Conservation (phyloP, 2,113 vertebrate genomes). For the Grantiella picta region DNA sequence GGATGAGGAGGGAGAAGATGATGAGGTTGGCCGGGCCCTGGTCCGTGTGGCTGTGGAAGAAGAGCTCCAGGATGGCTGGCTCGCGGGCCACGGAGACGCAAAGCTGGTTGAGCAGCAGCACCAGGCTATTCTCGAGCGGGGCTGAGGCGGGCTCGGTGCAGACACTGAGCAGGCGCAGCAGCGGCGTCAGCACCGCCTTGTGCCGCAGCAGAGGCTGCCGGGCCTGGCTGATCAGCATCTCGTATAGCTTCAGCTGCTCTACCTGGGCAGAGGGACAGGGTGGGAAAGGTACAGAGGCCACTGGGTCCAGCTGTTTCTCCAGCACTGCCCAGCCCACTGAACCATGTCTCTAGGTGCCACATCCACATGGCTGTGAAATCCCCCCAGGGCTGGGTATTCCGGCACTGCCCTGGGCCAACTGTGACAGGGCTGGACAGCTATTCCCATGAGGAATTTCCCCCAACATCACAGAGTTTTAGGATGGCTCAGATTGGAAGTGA, state of each 20-base stretch:
- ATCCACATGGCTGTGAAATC: background rate
- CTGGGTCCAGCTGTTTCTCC: background rate
- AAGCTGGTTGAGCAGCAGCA: constrained; percentile 92
- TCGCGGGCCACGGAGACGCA: constrained; percentile 89
- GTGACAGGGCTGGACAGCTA: too few species aligned
- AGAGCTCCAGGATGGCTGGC: constrained; percentile 86
- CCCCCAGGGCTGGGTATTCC: background rate
- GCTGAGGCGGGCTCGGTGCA: constrained; percentile 78
- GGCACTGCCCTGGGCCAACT: background rate
- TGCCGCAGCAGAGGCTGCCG: constrained; percentile 89
- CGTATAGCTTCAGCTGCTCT: constrained; percentile 91
- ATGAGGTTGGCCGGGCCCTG: constrained; percentile 86
- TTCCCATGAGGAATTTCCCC: background rate
- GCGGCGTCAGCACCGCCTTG: constrained; percentile 82
- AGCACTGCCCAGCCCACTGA: background rate
- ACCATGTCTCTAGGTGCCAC: background rate
- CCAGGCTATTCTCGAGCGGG: constrained; percentile 84
- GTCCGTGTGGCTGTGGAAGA: constrained; percentile 82
- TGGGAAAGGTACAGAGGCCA: background rate
- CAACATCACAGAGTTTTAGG: background rate
- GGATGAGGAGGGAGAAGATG: constrained; percentile 93
- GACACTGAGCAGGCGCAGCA: constrained; percentile 83
- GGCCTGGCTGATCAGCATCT: constrained; percentile 92
- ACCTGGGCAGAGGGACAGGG: background rate
- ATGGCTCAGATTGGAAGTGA: background rate